Evolutionary conservation across 2,113 vertebrate genomes (phyloP).

Genomic region (Centropus unirufus): DNA sequence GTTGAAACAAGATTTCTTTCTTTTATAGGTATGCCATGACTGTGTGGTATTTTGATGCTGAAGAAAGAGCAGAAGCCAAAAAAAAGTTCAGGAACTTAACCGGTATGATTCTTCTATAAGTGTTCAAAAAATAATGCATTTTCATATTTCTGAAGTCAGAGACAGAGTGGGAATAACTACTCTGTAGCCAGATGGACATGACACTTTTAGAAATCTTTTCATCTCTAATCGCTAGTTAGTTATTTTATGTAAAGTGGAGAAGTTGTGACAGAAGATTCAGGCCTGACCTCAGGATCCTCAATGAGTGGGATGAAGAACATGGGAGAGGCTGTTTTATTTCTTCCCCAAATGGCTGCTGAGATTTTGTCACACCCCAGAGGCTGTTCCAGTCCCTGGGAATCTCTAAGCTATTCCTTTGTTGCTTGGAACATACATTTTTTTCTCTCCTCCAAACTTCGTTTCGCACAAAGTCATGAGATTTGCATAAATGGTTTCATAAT

Average conservation of each 20-base stretch:
- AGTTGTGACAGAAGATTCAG: neutral
- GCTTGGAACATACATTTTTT: neutral
- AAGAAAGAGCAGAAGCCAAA: slow-evolving; percentile 94
- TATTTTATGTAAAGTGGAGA: neutral
- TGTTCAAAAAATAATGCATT: neutral
- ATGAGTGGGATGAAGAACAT: neutral
- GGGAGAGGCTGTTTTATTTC: neutral
- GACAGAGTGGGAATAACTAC: neutral
- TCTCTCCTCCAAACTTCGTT: neutral
- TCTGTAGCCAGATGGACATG: neutral
- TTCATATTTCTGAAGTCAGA: neutral
- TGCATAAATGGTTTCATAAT: neutral
- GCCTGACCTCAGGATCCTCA: neutral
- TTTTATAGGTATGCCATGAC: slow-evolving; percentile 92
- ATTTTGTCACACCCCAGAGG: neutral
- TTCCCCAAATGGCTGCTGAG: neutral
- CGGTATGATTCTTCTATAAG: slow-evolving; percentile 74
- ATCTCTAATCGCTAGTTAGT: neutral
- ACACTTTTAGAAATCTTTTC: neutral
- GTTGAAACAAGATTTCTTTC: neutral
- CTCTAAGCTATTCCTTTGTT: neutral
- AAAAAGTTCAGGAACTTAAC: slow-evolving; percentile 88
- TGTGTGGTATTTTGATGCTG: slow-evolving; percentile 96
- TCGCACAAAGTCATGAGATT: neutral
- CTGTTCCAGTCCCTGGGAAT: neutral